phyloP scores from a whole-genome alignment of 1,140 invertebrate genomes.

The Zaprionus gabonicus region DNA sequence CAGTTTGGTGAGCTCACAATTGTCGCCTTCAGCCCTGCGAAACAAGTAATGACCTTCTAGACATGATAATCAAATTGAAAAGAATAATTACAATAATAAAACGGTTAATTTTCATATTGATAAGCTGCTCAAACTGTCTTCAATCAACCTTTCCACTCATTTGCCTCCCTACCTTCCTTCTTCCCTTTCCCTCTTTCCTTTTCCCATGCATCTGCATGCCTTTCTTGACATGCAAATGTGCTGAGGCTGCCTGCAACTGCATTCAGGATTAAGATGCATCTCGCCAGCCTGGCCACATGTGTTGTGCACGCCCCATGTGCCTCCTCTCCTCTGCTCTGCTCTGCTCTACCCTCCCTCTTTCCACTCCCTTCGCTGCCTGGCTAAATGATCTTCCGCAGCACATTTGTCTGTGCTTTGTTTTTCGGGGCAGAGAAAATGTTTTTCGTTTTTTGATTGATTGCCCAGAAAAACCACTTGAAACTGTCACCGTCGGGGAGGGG shows the following conservation, averaged over 20 bases:
- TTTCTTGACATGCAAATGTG: constrained; percentile 60
- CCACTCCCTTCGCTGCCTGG: constrained; percentile 1
- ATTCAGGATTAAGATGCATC: constrained; percentile 64
- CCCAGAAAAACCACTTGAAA: constrained; percentile 79
- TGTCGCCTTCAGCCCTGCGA: too few relatives aligned
- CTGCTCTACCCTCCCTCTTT: constrained; percentile 6
- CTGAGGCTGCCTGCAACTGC: constrained; percentile 18
- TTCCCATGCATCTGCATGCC: not conserved
- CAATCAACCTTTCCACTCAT: not conserved
- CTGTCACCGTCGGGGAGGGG: constrained; percentile 56
- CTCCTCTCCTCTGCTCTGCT: not conserved
- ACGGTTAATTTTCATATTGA: too few relatives aligned
- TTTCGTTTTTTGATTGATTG: constrained; percentile 76
- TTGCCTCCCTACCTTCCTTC: not conserved
- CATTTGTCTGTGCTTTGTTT: constrained; percentile 68
- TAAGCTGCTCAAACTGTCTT: not conserved
- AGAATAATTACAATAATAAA: too few relatives aligned
- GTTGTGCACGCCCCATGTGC: constrained; percentile 30
- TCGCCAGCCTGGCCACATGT: constrained; percentile 59
- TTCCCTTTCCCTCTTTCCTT: not conserved
- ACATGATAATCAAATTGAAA: too few relatives aligned
- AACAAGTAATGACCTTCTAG: too few relatives aligned
- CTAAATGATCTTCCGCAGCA: constrained; percentile 61
- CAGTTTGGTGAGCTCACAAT: too few relatives aligned
- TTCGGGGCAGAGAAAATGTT: constrained; percentile 60